Evolutionary conservation across 2,888 invertebrate species (phyloP).

Genomic region (Lamproptera curius): DNA sequence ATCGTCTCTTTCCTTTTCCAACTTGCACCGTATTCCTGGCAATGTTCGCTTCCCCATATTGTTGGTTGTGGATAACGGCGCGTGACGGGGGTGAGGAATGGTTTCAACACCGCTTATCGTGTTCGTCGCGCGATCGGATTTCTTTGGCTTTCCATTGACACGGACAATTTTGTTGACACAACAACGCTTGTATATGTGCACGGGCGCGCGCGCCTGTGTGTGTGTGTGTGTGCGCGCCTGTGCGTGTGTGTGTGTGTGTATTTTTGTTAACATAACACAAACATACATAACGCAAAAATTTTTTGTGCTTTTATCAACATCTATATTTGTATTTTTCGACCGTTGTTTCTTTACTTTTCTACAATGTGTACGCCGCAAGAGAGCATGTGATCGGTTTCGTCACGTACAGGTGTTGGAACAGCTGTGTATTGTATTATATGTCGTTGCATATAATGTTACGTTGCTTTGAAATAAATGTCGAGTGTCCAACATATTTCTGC

Average conservation of each 20-base stretch:
- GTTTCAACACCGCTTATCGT: slow-evolving; percentile 31
- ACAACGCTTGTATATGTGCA: slow-evolving; percentile 21
- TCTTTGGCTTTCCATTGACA: slow-evolving; percentile 55
- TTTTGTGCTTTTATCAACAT: too few relatives aligned
- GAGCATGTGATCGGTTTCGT: slow-evolving; percentile 8
- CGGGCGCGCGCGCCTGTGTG: background rate
- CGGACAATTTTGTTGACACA: slow-evolving; percentile 43
- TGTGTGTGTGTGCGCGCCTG: background rate
- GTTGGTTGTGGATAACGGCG: slow-evolving; percentile 62
- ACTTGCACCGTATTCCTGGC: too few relatives aligned
- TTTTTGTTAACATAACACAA: too few relatives aligned
- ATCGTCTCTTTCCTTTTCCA: too few relatives aligned
- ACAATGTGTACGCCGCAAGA: slow-evolving; percentile 1
- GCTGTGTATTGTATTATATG: slow-evolving; percentile 9
- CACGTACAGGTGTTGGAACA: slow-evolving; percentile 19
- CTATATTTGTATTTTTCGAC: too few relatives aligned
- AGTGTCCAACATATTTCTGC: background rate
- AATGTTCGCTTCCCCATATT: slow-evolving; percentile 43
- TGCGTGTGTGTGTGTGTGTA: background rate
- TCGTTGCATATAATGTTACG: slow-evolving; percentile 16
- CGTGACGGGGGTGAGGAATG: slow-evolving; percentile 63
- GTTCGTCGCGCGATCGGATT: background rate
- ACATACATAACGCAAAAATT: too few relatives aligned
- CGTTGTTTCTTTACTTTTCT: too few relatives aligned
- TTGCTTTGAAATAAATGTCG: slow-evolving; percentile 1